phyloP scores from a whole-genome alignment of 2,888 invertebrate species.

The Pammene aurita region DNA sequence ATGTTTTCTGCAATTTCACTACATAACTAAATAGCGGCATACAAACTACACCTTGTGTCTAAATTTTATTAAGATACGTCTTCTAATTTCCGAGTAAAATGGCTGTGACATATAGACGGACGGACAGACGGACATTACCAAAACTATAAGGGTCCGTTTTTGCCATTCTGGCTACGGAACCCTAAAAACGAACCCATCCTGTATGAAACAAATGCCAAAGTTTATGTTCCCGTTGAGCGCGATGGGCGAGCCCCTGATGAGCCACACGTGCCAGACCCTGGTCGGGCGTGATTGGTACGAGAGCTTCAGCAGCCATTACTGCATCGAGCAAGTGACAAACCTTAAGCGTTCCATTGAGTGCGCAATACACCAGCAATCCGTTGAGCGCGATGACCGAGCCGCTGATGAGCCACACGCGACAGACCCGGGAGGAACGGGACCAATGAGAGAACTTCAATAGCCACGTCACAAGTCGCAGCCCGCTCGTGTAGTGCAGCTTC shows the following conservation, averaged over 20 bases:
- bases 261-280: conserved; percentile 61
- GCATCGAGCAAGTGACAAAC: conserved; percentile 46
- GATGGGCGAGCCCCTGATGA: conserved; percentile 61
- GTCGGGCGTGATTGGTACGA: conserved; percentile 57
- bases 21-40: too few species aligned
- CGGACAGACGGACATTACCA: too few species aligned
- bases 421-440: conserved; percentile 57
- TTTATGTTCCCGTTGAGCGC: conserved; percentile 60
- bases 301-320: neutral
- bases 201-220: too few species aligned
- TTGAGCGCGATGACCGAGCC: conserved; percentile 65
- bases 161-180: too few species aligned
- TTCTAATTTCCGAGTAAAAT: too few species aligned
- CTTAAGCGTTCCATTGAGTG: conserved; percentile 69
- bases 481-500: conserved; percentile 77
- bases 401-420: conserved; percentile 65
- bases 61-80: too few species aligned
- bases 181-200: too few species aligned
- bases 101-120: too few species aligned
- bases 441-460: conserved; percentile 68
- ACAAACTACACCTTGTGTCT: too few species aligned
- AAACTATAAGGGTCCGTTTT: too few species aligned
- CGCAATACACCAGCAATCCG: conserved; percentile 70
- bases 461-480: conserved; percentile 67
- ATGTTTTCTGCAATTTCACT: too few species aligned